A percentile compares a stretch with the other conserved stretches of the same genome.
Evolutionary conservation across 2,113 vertebrate species (phyloP).

Genomic region (Menura novaehollandiae): DNA sequence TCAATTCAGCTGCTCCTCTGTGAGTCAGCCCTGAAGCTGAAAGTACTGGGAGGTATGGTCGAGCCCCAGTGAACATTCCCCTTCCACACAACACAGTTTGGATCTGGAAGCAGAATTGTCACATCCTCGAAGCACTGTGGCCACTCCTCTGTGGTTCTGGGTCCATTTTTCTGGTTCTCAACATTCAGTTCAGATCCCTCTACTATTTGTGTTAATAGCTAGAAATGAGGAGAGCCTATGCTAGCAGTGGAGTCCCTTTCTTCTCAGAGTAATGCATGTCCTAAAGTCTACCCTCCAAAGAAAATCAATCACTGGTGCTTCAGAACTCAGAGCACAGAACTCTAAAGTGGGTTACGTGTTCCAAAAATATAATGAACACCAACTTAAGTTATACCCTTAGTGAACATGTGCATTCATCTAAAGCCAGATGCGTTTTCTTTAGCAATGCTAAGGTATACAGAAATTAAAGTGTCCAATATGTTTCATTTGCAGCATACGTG

Average conservation of each 20-base stretch:
- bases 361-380: not conserved
- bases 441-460: not conserved
- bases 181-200: not conserved
- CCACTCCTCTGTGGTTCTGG: rapidly evolving
- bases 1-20: not conserved
- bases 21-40: not conserved
- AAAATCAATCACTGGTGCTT: not conserved
- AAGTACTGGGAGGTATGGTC: not conserved
- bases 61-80: not conserved
- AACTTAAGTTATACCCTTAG: not conserved
- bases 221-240: not conserved
- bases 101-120: not conserved
- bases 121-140: not conserved
- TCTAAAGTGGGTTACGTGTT: not conserved
- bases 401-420: not conserved
- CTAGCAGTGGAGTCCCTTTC: not conserved
- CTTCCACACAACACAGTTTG: not conserved
- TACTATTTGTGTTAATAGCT: not conserved
- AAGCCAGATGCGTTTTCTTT: not conserved
- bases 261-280: not conserved
- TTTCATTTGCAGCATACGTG: not conserved
- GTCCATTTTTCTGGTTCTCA: not conserved
- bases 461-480: not conserved
- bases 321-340: not conserved
- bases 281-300: not conserved